Evolutionary conservation across 2,797 vertebrate species (phyloP).

Genomic region (Paedocypris micromegethes): DNA sequence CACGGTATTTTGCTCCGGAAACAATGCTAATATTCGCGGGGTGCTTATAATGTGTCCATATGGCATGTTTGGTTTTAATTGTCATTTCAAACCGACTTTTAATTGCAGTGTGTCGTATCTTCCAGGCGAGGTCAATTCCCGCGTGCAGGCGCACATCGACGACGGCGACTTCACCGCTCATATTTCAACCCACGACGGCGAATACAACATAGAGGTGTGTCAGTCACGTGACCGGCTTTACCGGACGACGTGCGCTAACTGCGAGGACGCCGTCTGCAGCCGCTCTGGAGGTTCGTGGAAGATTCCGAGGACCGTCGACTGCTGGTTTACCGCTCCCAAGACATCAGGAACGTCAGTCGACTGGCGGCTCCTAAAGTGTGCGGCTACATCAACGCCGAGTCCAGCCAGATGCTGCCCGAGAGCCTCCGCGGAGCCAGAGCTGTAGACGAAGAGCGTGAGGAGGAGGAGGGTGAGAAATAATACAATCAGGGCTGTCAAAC

Average conservation of each 20-base stretch:
- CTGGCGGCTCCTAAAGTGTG: constrained; percentile 83
- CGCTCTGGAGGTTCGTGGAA: constrained; percentile 86
- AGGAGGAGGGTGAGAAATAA: constrained; percentile 31
- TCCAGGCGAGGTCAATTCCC: constrained; percentile 86
- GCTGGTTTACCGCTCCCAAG: constrained; percentile 85
- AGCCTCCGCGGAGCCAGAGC: constrained; percentile 38
- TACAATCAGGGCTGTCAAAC: too few species aligned
- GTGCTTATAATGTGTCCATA: too few species aligned
- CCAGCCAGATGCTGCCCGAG: constrained; percentile 65
- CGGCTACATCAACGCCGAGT: constrained; percentile 75
- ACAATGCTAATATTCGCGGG: too few species aligned
- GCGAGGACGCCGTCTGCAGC: constrained; percentile 60
- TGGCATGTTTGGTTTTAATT: too few species aligned
- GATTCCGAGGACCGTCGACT: constrained; percentile 73
- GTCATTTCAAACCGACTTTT: background rate
- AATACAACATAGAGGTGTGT: constrained; percentile 87
- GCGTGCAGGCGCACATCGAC: constrained; percentile 87
- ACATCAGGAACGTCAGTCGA: constrained; percentile 84
- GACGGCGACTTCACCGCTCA: constrained; percentile 82
- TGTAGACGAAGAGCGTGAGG: constrained; percentile 34
- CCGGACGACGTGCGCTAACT: too few species aligned
- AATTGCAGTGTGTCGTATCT: constrained; percentile 11
- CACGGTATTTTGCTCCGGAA: too few species aligned
- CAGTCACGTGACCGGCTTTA: too few species aligned
- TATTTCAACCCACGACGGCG: constrained; percentile 81